A percentile compares a stretch with the other conserved stretches of the same genome.
phyloP scores from a whole-genome alignment of 2,888 invertebrate species.

The Griposia aprilina region DNA sequence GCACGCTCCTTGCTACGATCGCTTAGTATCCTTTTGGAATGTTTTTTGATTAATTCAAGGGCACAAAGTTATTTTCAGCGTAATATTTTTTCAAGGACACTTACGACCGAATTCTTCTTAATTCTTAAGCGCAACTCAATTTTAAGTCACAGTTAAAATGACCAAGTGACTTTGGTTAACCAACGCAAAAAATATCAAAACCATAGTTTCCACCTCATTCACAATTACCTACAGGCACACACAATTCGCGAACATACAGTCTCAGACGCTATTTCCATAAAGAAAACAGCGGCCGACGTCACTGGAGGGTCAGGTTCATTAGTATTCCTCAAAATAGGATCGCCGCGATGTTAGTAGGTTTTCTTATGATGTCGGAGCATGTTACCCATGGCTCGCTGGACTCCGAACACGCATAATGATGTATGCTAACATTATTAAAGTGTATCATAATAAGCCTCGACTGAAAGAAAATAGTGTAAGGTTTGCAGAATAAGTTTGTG shows the following conservation, averaged over 20 bases:
- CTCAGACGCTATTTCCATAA: constrained; percentile 75
- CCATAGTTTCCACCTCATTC: constrained; percentile 1
- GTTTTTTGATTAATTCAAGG: neutral
- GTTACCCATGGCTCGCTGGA: constrained; percentile 79
- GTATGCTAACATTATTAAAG: constrained; percentile 84
- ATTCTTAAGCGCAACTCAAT: neutral
- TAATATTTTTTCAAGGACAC: too few species aligned
- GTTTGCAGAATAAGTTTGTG: constrained; percentile 51
- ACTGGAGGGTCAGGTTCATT: constrained; percentile 71
- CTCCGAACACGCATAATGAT: constrained; percentile 84
- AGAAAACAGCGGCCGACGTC: constrained; percentile 74
- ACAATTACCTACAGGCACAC: neutral
- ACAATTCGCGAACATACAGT: constrained; percentile 36
- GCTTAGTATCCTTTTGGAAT: neutral
- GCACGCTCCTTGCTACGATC: constrained; percentile 20
- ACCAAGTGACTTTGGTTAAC: neutral
- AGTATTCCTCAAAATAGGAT: constrained; percentile 77
- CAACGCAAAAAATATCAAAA: neutral
- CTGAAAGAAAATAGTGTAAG: constrained; percentile 80
- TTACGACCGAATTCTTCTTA: neutral
- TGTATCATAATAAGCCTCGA: constrained; percentile 82
- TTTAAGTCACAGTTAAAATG: neutral
- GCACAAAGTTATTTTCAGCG: too few species aligned
- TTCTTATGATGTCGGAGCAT: constrained; percentile 73
- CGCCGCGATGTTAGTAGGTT: constrained; percentile 69